Conservation (phyloP, 2,888 invertebrate species). For the Tortricodes alternella region DNA sequence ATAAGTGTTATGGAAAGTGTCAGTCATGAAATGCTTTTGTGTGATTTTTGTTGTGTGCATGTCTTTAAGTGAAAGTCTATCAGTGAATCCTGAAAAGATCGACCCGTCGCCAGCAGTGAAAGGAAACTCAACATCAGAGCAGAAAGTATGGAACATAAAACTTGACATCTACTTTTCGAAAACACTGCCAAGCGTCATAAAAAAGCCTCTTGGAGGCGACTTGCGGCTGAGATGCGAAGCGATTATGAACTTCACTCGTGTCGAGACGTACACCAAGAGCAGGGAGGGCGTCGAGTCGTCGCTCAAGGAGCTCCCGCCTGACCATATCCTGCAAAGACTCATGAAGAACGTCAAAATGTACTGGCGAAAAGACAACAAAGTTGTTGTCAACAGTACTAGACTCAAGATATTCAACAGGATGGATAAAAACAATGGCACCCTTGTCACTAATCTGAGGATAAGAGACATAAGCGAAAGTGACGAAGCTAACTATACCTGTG, state of each 20-base stretch:
- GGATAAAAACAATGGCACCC: constrained; percentile 67
- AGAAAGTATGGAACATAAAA: constrained; percentile 73
- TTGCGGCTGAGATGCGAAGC: constrained; percentile 73
- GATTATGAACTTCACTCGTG: constrained; percentile 70
- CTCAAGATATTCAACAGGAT: constrained; percentile 63
- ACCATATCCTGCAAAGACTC: constrained; percentile 66
- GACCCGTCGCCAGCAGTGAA: constrained; percentile 56
- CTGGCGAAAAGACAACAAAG: constrained; percentile 68
- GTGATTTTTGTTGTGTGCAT: constrained; percentile 68
- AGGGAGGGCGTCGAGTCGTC: constrained; percentile 65
- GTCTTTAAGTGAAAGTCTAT: constrained; percentile 57
- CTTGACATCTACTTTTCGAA: constrained; percentile 73
- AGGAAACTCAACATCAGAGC: constrained; percentile 61
- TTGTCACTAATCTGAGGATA: constrained; percentile 64
- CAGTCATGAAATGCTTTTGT: constrained; percentile 72
- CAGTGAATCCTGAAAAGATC: constrained; percentile 51
- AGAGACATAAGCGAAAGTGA: constrained; percentile 56
- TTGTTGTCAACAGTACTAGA: constrained; percentile 51
- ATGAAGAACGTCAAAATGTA: constrained; percentile 72
- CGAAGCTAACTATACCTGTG: constrained; percentile 73
- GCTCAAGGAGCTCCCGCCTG: constrained; percentile 65
- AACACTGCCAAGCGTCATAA: constrained; percentile 58
- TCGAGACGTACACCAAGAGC: constrained; percentile 67
- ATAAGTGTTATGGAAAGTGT: constrained; percentile 67
- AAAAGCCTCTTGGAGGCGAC: constrained; percentile 54